These are phyloP conservation scores for Oeneis ivallda DNA, from an alignment of 2,888 invertebrate species.

Conservation along the genomic window DNA sequence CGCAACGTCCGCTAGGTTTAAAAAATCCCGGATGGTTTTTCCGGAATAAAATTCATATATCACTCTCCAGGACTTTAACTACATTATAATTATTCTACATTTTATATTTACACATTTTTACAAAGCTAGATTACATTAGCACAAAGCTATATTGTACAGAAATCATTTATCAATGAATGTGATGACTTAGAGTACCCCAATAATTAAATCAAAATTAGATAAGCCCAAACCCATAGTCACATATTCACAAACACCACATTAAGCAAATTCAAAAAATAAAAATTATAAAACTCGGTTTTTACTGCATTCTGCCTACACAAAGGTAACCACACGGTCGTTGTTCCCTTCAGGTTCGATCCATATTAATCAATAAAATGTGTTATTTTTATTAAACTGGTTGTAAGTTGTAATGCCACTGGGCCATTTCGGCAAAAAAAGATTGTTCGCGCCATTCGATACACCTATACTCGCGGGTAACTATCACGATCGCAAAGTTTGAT, in stretches of 20 bases:
- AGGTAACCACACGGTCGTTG: conserved; percentile 32
- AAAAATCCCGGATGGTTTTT: too few relatives aligned
- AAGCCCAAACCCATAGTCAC: too few relatives aligned
- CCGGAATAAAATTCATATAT: too few relatives aligned
- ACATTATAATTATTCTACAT: too few relatives aligned
- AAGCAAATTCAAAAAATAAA: not conserved
- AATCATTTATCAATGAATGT: too few relatives aligned
- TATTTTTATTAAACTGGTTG: conserved; percentile 38
- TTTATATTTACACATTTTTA: too few relatives aligned
- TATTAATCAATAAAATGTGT: conserved; percentile 38
- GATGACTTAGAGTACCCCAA: too few relatives aligned
- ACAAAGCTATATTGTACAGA: too few relatives aligned
- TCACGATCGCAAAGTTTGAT: not conserved
- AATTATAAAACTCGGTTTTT: not conserved
- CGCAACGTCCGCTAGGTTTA: too few relatives aligned
- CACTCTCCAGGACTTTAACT: too few relatives aligned
- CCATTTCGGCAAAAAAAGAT: conserved; percentile 33
- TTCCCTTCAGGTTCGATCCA: conserved; percentile 34
- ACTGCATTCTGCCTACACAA: conserved; percentile 13
- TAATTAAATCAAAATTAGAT: too few relatives aligned
- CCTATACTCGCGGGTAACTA: not conserved
- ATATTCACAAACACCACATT: not conserved
- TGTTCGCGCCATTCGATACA: conserved; percentile 20
- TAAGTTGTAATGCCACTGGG: conserved; percentile 31
- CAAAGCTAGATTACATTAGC: too few relatives aligned